Evolutionary conservation across 1,140 invertebrate species (phyloP).

Genomic region (Drosophila ananassae): DNA sequence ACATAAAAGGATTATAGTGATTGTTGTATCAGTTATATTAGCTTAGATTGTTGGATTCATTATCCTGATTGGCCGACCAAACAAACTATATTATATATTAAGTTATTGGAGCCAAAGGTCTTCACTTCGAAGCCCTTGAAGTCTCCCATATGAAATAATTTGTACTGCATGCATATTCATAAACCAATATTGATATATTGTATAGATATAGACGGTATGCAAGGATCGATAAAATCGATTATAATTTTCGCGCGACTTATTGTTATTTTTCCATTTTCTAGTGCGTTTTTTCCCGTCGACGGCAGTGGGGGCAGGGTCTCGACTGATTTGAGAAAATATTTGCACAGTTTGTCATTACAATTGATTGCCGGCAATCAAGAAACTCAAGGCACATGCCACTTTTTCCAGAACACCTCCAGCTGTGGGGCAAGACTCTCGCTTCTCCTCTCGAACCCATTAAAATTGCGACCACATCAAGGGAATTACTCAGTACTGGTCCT

Average conservation of each 20-base stretch:
- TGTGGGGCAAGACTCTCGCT: not conserved
- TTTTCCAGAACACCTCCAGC: constrained; percentile 39
- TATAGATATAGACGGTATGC: constrained; percentile 14
- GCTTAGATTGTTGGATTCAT: not conserved
- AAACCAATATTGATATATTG: constrained; percentile 3
- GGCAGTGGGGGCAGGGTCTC: not conserved
- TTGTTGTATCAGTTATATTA: not conserved
- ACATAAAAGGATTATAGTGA: not conserved
- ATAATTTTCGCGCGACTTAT: constrained; percentile 43
- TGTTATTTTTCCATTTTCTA: constrained; percentile 32
- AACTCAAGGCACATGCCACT: constrained; percentile 46
- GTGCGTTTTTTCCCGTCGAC: constrained; percentile 10
- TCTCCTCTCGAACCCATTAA: constrained; percentile 14
- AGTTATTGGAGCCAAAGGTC: no score
- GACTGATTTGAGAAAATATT: constrained; percentile 53
- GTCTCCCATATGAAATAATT: constrained; percentile 15
- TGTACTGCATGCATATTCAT: constrained; percentile 23
- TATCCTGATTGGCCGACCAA: not conserved
- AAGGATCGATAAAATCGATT: constrained; percentile 76
- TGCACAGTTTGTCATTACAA: constrained; percentile 72
- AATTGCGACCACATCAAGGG: constrained; percentile 29
- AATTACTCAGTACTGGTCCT: constrained; percentile 13
- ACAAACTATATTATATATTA: no score
- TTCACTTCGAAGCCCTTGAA: no score
- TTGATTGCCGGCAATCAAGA: constrained; percentile 68